Evolutionary conservation across 2,797 vertebrate genomes (phyloP).

Genomic region (Danio kyathit): DNA sequence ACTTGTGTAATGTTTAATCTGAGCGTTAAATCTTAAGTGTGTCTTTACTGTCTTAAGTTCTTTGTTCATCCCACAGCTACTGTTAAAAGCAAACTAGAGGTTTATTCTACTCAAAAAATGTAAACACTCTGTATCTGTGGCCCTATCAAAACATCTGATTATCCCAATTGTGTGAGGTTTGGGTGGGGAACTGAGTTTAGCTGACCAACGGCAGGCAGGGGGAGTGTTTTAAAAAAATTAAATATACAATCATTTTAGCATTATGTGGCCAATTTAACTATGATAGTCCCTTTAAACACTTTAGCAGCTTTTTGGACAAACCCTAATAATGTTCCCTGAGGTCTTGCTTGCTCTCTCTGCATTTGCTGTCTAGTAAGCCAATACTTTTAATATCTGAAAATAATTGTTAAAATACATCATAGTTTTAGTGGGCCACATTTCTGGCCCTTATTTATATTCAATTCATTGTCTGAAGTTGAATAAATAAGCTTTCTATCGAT

Average conservation of each 20-base stretch:
- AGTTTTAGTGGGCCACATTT: no score
- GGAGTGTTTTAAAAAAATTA: not conserved
- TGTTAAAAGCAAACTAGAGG: not conserved
- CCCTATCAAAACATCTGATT: not conserved
- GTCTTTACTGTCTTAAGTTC: not conserved
- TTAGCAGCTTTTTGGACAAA: no score
- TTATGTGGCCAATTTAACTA: no score
- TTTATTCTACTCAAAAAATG: not conserved
- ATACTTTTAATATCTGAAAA: no score
- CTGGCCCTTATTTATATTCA: no score
- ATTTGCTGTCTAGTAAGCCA: no score
- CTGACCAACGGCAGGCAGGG: not conserved
- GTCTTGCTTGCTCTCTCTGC: no score
- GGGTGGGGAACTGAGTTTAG: not conserved
- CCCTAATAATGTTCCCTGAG: no score
- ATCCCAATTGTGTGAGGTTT: not conserved
- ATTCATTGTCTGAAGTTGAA: no score
- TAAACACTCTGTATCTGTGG: not conserved
- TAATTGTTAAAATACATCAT: no score
- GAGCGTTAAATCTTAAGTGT: not conserved
- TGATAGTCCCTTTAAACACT: no score
- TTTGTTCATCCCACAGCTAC: not conserved
- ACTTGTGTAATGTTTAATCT: not conserved
- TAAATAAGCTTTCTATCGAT: no score
- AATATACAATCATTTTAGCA: not conserved